phyloP scores from a whole-genome alignment of 1,140 invertebrate species.

The Temnothorax longispinosus region DNA sequence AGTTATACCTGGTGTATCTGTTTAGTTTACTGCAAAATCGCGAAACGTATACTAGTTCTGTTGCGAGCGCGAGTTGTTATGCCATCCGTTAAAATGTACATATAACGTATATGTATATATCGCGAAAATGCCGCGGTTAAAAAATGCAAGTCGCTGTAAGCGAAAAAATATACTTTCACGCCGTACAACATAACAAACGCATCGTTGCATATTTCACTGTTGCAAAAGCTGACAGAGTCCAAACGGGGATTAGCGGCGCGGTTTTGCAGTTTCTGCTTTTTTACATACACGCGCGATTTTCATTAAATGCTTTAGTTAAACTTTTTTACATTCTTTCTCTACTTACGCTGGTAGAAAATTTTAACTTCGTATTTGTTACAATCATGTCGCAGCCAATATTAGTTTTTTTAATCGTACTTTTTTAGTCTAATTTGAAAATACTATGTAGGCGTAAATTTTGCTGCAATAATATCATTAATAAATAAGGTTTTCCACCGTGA shows the following conservation, averaged over 20 bases:
- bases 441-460: neutral
- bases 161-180: slow-evolving; percentile 45
- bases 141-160: slow-evolving; percentile 48
- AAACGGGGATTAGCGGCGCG: slow-evolving; percentile 29
- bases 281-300: slow-evolving; percentile 17
- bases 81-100: slow-evolving; percentile 41
- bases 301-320: slow-evolving; percentile 66
- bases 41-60: slow-evolving; percentile 14
- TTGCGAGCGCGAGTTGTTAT: slow-evolving; percentile 36
- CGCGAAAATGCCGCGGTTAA: slow-evolving; percentile 8
- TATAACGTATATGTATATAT: slow-evolving; percentile 32
- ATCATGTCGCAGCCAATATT: neutral
- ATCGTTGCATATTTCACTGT: slow-evolving; percentile 41
- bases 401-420: neutral
- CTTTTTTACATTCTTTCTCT: slow-evolving; percentile 60
- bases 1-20: slow-evolving; percentile 28
- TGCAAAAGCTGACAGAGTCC: slow-evolving; percentile 19
- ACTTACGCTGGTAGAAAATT: slow-evolving; percentile 17
- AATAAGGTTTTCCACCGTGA: neutral
- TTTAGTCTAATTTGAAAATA: neutral
- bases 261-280: slow-evolving; percentile 30
- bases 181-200: slow-evolving; percentile 29
- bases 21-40: slow-evolving; percentile 50
- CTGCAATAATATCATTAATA: neutral
- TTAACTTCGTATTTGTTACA: neutral